phyloP scores from a whole-genome alignment of 1,140 invertebrate species.

The Manduca sexta region DNA sequence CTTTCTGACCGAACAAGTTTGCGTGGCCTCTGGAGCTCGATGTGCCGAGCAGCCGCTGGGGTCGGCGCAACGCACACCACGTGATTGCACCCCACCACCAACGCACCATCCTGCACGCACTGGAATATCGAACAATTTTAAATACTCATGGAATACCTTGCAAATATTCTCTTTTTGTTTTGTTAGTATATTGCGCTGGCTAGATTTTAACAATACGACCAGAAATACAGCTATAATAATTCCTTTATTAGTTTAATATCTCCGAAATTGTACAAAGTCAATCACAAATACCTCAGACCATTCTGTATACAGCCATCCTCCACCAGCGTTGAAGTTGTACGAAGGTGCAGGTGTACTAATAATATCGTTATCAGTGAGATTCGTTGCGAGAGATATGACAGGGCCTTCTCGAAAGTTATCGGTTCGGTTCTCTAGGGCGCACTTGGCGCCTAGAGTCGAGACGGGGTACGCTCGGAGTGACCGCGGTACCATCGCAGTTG shows the following conservation, averaged over 20 bases:
- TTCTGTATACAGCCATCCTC: conserved; percentile 63
- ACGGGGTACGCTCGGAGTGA: conserved; percentile 29
- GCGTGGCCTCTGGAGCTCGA: conserved; percentile 66
- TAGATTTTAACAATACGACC: too few species aligned
- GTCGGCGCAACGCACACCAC: conserved; percentile 77
- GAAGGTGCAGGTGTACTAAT: conserved; percentile 30
- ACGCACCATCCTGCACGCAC: conserved; percentile 75
- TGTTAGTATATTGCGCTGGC: too few species aligned
- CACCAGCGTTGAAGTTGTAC: conserved; percentile 47
- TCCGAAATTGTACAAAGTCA: too few species aligned
- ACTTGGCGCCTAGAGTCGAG: conserved; percentile 55
- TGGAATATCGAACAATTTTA: conserved; percentile 18
- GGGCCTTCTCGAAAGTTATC: conserved; percentile 56
- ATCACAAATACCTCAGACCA: conserved; percentile 67
- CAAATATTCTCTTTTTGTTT: too few species aligned
- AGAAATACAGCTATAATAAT: too few species aligned
- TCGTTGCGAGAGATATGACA: conserved; percentile 41
- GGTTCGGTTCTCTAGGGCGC: conserved; percentile 40
- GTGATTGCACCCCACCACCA: conserved; percentile 77
- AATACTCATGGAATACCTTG: too few species aligned
- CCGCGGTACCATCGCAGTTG: conserved; percentile 54
- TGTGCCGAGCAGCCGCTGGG: conserved; percentile 69
- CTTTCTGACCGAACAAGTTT: conserved; percentile 74
- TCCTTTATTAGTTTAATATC: too few species aligned
- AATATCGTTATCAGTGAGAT: conserved; percentile 43